Percentiles rank a stretch among this genome's conserved stretches.
Evolutionary conservation across 2,888 invertebrate genomes (phyloP).

Genomic region (Girardia tigrina): DNA sequence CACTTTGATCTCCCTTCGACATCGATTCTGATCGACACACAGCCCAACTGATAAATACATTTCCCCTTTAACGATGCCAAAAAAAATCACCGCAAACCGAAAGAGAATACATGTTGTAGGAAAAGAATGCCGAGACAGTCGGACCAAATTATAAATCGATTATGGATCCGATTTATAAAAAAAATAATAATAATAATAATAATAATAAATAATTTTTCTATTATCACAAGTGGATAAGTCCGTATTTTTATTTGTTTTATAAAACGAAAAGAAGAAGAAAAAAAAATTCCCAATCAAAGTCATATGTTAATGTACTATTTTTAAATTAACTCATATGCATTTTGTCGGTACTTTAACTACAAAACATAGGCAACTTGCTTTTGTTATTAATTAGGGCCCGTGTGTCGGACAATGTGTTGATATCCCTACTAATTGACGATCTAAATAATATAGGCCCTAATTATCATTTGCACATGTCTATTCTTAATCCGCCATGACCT

Average conservation of each 20-base stretch:
- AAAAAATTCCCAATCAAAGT: background rate
- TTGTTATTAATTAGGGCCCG: slow-evolving; percentile 2
- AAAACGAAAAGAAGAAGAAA: background rate
- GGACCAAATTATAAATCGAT: slow-evolving; percentile 16
- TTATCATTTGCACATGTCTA: slow-evolving; percentile 20
- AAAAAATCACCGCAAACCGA: slow-evolving; percentile 6
- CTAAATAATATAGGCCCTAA: background rate
- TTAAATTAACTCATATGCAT: background rate
- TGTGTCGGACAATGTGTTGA: slow-evolving; percentile 17
- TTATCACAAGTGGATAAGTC: background rate
- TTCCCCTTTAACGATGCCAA: background rate
- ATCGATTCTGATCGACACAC: slow-evolving; percentile 19
- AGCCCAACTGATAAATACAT: background rate
- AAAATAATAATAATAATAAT: too few relatives aligned
- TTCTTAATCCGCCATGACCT: slow-evolving; percentile 11
- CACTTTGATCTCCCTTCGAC: slow-evolving; percentile 4
- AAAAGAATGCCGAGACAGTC: background rate
- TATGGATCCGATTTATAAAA: too few relatives aligned
- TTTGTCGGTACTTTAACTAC: background rate
- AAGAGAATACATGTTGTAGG: slow-evolving; percentile 11
- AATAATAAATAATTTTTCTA: background rate
- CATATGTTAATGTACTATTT: slow-evolving; percentile 1
- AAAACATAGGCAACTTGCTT: background rate
- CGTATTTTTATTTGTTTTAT: background rate
- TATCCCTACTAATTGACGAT: slow-evolving; percentile 10